A percentile compares a stretch with the other conserved stretches of the same genome.
phyloP scores from a whole-genome alignment of 2,888 invertebrate genomes.

The Tineola bisselliella region DNA sequence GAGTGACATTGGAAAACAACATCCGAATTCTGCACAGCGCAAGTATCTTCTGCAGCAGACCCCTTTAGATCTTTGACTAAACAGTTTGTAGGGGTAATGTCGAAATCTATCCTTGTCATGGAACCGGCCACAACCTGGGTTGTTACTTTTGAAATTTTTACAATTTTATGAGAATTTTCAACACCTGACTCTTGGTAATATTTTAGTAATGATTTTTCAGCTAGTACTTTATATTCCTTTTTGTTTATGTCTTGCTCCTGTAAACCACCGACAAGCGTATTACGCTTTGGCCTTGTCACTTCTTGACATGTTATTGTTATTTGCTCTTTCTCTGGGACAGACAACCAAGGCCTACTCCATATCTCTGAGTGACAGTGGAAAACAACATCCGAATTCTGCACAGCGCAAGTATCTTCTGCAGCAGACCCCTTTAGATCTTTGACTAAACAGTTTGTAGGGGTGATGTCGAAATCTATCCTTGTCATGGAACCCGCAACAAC shows the following conservation, averaged over 20 bases:
- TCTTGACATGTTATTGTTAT: background rate
- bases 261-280: background rate
- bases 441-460: background rate
- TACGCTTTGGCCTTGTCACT: background rate
- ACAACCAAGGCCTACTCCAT: constrained; percentile 11
- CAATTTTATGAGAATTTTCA: constrained; percentile 21
- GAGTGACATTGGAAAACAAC: background rate
- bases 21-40: background rate
- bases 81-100: constrained; percentile 21
- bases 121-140: constrained; percentile 51
- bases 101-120: constrained; percentile 31
- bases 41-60: background rate
- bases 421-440: constrained; percentile 2
- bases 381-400: background rate
- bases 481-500: constrained; percentile 57
- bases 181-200: constrained; percentile 23
- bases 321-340: background rate
- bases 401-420: background rate
- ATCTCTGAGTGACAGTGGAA: background rate
- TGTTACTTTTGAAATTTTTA: constrained; percentile 34
- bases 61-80: background rate
- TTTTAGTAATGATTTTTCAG: constrained; percentile 19
- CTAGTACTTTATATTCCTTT: constrained; percentile 18
- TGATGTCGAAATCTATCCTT: constrained; percentile 19
- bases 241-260: constrained; percentile 10